These are phyloP conservation scores for Frankliniella intonsa DNA, from an alignment of 2,888 invertebrate species.

Conservation along the genomic window DNA sequence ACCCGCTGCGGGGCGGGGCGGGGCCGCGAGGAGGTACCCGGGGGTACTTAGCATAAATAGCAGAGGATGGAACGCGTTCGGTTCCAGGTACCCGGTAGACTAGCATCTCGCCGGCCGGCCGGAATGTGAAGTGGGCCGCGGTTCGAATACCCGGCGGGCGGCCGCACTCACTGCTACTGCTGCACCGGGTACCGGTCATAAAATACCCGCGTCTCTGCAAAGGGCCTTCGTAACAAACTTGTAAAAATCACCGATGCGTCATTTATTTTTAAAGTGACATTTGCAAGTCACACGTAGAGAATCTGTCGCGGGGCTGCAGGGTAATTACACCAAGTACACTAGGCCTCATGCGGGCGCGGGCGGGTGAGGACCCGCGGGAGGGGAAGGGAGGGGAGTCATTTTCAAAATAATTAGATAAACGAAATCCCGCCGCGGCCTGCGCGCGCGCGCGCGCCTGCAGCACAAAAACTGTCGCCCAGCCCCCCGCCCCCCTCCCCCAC, in stretches of 20 bases:
- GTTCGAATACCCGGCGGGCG: too few relatives aligned
- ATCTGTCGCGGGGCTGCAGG: neutral
- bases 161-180: too few relatives aligned
- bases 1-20: neutral
- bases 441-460: too few relatives aligned
- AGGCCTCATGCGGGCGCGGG: neutral
- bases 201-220: too few relatives aligned
- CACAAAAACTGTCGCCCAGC: neutral
- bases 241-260: too few relatives aligned
- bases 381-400: neutral
- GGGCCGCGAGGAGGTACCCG: neutral
- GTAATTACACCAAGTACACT: neutral
- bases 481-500: neutral
- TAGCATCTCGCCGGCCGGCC: too few relatives aligned
- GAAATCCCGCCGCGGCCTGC: neutral
- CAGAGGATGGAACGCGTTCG: neutral
- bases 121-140: too few relatives aligned
- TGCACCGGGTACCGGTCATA: too few relatives aligned
- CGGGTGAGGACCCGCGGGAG: neutral
- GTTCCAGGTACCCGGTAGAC: too few relatives aligned
- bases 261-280: too few relatives aligned
- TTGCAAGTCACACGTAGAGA: neutral
- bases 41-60: constrained; percentile 17
- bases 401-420: constrained; percentile 19
- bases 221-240: too few relatives aligned